These are phyloP conservation scores for Diarsia rubi DNA, from an alignment of 2,888 invertebrate genomes.

Conservation along the genomic window DNA sequence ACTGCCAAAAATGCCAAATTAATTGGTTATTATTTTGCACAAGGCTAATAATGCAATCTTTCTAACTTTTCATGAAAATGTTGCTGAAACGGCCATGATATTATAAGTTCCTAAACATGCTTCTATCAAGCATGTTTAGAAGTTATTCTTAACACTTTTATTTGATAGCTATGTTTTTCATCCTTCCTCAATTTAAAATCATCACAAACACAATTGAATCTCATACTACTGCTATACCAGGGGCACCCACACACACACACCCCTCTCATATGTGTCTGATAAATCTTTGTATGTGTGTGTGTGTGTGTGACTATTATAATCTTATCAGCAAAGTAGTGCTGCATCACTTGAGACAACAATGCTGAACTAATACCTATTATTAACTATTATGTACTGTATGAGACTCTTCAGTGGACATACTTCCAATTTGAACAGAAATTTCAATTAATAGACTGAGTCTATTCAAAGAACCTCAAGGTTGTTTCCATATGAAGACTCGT, in stretches of 20 bases:
- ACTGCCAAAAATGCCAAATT: no score
- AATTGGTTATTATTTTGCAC: not conserved
- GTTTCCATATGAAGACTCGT: not conserved
- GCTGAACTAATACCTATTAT: not conserved
- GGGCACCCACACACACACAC: not conserved
- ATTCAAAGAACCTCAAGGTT: not conserved
- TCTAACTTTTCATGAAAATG: not conserved
- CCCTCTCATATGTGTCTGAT: no score
- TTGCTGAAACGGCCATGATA: not conserved
- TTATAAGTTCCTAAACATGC: no score
- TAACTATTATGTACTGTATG: not conserved
- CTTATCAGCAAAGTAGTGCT: constrained; percentile 29
- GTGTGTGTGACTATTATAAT: constrained; percentile 1
- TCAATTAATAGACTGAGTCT: not conserved
- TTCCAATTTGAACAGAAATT: not conserved
- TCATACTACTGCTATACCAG: not conserved
- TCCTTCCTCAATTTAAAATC: not conserved
- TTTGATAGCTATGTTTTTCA: no score
- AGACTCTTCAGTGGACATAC: not conserved
- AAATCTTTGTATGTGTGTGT: not conserved
- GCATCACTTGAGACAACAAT: constrained; percentile 34
- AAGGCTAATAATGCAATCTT: not conserved
- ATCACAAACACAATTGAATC: not conserved
- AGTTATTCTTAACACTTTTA: not conserved
- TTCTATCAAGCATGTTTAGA: not conserved